phyloP scores from a whole-genome alignment of 2,113 vertebrate species.

The Hippocampus mohnikei region DNA sequence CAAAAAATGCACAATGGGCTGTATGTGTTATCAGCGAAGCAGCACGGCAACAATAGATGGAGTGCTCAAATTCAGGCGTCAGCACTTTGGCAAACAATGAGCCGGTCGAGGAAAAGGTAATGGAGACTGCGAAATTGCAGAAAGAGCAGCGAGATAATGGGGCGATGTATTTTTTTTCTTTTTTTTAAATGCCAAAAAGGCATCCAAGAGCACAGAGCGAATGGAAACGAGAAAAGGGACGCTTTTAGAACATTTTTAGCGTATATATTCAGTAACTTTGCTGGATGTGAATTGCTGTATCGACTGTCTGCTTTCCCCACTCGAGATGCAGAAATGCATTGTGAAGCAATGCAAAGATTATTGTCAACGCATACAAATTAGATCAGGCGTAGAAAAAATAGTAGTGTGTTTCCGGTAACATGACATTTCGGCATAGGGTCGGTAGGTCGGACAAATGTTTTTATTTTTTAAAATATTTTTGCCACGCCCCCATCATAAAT shows the following conservation, averaged over 20 bases:
- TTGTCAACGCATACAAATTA: too few species aligned
- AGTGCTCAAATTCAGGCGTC: constrained; percentile 62
- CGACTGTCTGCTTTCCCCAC: not conserved
- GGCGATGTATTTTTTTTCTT: not conserved
- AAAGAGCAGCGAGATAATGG: constrained; percentile 51
- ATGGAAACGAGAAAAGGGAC: not conserved
- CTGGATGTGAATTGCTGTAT: not conserved
- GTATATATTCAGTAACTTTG: not conserved
- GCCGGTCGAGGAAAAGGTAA: constrained; percentile 61
- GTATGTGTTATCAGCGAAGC: constrained; percentile 47
- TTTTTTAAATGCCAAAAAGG: not conserved
- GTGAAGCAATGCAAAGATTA: too few species aligned
- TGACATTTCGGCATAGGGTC: too few species aligned
- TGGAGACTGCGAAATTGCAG: constrained; percentile 52
- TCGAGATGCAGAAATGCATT: not conserved
- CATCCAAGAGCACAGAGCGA: not conserved
- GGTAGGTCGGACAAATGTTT: too few species aligned
- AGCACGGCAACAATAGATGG: constrained; percentile 52
- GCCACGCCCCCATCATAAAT: too few species aligned
- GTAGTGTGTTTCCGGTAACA: too few species aligned
- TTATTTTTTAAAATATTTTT: too few species aligned
- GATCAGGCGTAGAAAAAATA: too few species aligned
- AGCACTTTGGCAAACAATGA: constrained; percentile 60
- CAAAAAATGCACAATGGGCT: constrained; percentile 55
- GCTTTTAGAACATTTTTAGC: not conserved